These are phyloP conservation scores for Loriculus beryllinus DNA, from an alignment of 2,797 vertebrate species.

Conservation along the genomic window DNA sequence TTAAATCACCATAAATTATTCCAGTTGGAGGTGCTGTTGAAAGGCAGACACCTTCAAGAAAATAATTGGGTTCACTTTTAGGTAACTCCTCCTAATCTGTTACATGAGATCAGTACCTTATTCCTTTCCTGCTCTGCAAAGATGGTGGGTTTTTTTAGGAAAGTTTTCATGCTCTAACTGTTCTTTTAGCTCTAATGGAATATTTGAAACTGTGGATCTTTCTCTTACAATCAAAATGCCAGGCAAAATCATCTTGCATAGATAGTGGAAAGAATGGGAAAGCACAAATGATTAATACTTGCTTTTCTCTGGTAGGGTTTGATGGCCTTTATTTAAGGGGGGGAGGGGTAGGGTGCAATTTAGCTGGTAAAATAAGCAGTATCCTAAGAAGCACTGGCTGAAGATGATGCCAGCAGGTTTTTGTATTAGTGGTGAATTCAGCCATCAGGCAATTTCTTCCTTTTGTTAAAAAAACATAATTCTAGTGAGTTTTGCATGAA, in stretches of 20 bases:
- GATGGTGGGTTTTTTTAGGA: neutral
- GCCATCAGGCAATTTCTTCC: neutral
- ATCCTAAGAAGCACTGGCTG: neutral
- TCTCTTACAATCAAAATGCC: neutral
- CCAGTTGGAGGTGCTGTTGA: neutral
- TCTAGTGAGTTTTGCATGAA: neutral
- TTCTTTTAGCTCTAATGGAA: neutral
- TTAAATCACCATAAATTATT: neutral
- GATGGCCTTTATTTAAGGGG: neutral
- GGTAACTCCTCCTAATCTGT: neutral
- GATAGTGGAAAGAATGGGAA: neutral
- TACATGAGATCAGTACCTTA: neutral
- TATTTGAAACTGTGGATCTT: conserved; percentile 12
- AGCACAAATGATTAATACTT: conserved; percentile 6
- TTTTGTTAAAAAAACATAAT: conserved; percentile 25
- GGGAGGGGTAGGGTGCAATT: neutral
- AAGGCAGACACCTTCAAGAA: neutral
- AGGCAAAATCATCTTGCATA: neutral
- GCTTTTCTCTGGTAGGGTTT: neutral
- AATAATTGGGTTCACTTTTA: neutral
- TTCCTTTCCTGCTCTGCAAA: neutral
- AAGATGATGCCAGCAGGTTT: neutral
- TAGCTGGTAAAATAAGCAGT: neutral
- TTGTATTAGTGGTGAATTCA: conserved; percentile 1
- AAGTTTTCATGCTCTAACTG: neutral